Conservation (phyloP, 2,797 vertebrate genomes). For the Carduelis carduelis region DNA sequence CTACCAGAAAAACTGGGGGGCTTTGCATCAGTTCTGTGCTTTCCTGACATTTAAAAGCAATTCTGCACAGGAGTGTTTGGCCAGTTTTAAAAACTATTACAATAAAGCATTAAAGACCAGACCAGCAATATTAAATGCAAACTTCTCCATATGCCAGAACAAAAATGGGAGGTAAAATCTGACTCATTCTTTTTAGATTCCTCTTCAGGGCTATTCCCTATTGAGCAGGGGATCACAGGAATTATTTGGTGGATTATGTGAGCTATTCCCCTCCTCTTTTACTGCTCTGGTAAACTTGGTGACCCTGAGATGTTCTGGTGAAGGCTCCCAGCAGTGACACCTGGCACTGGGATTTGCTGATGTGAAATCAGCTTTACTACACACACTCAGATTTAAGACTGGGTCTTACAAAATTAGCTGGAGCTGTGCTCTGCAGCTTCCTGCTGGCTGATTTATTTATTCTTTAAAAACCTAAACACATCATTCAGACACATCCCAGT, state of each 20-base stretch:
- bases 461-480: background rate
- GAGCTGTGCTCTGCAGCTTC: background rate
- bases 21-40: background rate
- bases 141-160: background rate
- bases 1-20: rapidly evolving
- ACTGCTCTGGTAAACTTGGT: background rate
- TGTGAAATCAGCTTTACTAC: background rate
- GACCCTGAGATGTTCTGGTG: background rate
- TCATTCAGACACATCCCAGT: background rate
- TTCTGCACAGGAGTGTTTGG: background rate
- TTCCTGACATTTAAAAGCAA: background rate
- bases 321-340: background rate
- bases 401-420: background rate
- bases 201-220: background rate
- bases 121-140: background rate
- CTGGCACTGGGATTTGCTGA: background rate
- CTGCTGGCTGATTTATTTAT: background rate
- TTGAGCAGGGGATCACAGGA: rapidly evolving
- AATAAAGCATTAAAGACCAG: background rate
- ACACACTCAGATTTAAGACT: background rate
- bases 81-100: background rate
- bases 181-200: background rate
- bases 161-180: background rate
- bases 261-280: background rate
- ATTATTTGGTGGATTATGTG: background rate